Base-by-base conservation (phyloP, 1,140 invertebrate species). In the Protaetia brevitarsis region DNA sequence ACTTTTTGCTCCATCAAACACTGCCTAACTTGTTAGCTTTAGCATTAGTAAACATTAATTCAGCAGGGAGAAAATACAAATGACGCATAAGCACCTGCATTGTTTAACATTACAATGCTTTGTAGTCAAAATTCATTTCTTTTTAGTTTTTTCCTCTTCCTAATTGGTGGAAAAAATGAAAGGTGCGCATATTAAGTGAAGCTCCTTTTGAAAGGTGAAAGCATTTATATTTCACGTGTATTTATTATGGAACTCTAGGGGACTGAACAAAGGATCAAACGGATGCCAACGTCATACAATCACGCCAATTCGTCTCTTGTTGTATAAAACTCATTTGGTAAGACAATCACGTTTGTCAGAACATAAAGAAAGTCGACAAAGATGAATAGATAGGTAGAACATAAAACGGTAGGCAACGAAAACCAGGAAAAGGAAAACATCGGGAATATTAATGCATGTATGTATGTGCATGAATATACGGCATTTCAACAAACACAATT, bases 361-460 rank as follows among this genome's bases (percentile, higher is more conserved):
- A 51, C 41, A 51, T 51, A 51, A 51, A 51, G 41, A 51, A 51
- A 51, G 41, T 51, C 41, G 41, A 51, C 41, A 51, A 51, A 51
- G 41, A 51, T 26, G 41, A 51, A 51, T 51, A 51, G 41, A 51
- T 51, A 51, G 41, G 41, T 51, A 51, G 26, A 23, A 51, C 26
- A 23, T 51, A 23, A 23, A 51, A 51, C 41, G 21, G 3, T 23
- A 51, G 16, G 16, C 41, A 51, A 5, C 21, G 26, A 51, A 23
- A 23, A 16, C 26, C 41, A 23, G 41, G 26, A 19, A 19, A 51
- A 51, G n/a, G n/a, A 51, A 51, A 51, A 23, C 19, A 51, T 16
- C 19, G 10, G 21, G 41, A 51, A 51, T 51, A 51, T 51, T 51
- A 51, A 51, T 51, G 41, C 19, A 7, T 23, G 19, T n/a, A n/a